phyloP scores from a whole-genome alignment of 2,888 invertebrate species.

The Hydropsyche betteni region DNA sequence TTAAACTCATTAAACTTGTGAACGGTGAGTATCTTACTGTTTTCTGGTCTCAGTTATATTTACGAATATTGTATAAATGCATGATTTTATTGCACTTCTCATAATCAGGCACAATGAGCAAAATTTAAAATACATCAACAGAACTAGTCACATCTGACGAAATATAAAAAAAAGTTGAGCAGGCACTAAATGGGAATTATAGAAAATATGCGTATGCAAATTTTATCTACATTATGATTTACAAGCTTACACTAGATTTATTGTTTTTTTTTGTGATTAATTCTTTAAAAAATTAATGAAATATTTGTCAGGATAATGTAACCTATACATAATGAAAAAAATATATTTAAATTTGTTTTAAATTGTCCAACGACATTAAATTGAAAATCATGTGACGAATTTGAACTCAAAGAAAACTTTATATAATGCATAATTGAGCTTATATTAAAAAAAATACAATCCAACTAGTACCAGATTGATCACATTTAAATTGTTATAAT shows the following conservation, averaged over 20 bases:
- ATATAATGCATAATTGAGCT: conserved; percentile 20
- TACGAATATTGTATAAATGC: not conserved
- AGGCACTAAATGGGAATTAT: conserved; percentile 51
- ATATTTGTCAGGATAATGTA: too few species aligned
- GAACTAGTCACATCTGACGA: not conserved
- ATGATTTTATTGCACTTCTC: conserved; percentile 41
- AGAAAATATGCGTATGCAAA: conserved; percentile 15
- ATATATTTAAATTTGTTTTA: too few species aligned
- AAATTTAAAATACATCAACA: conserved; percentile 28
- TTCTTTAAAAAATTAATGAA: too few species aligned
- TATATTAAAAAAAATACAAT: conserved; percentile 10
- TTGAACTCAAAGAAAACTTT: conserved; percentile 2
- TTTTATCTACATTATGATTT: too few species aligned
- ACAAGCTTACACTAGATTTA: too few species aligned
- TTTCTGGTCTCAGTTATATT: too few species aligned
- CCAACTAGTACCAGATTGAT: conserved; percentile 30
- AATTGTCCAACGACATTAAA: too few species aligned
- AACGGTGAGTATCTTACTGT: too few species aligned
- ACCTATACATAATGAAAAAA: too few species aligned
- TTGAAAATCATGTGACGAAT: too few species aligned
- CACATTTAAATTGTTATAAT: conserved; percentile 21
- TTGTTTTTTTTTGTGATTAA: too few species aligned
- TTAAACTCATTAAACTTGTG: too few species aligned
- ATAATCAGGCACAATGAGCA: conserved; percentile 37
- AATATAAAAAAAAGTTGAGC: conserved; percentile 46